A percentile compares a stretch with the other conserved stretches of the same genome.
phyloP scores from a whole-genome alignment of 1,140 invertebrate species.

The Harlomillsia oculata region DNA sequence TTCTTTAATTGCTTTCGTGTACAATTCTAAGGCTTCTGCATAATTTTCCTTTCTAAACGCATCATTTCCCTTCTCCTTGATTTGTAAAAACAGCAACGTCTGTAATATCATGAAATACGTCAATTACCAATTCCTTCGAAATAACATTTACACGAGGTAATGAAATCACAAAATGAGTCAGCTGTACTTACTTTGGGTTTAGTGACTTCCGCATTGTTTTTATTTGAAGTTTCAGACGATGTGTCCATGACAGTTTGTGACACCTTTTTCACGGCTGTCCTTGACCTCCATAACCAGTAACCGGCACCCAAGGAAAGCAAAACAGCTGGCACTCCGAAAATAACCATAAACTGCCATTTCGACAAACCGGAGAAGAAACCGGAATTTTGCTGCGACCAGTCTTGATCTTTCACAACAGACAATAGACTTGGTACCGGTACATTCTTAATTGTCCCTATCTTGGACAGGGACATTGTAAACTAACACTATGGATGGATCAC shows the following conservation, averaged over 20 bases:
- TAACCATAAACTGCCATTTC: conserved; percentile 65
- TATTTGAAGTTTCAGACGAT: too few relatives aligned
- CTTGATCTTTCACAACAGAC: too few relatives aligned
- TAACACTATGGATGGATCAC: too few relatives aligned
- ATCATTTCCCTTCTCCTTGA: conserved; percentile 79
- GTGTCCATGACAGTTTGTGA: not conserved
- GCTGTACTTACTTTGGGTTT: not conserved
- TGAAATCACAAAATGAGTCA: not conserved
- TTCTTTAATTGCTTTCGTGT: conserved; percentile 76
- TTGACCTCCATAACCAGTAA: conserved; percentile 1
- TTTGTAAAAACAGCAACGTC: conserved; percentile 43
- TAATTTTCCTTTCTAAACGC: conserved; percentile 76
- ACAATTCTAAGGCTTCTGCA: conserved; percentile 74
- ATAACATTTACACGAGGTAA: not conserved
- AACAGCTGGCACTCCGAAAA: conserved; percentile 67
- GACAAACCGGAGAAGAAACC: conserved; percentile 38
- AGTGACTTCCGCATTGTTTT: not conserved
- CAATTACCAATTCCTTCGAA: conserved; percentile 6
- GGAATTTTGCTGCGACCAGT: not conserved
- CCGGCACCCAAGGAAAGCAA: conserved; percentile 40
- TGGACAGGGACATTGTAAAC: conserved; percentile 1
- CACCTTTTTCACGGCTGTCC: conserved; percentile 2
- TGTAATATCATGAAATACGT: conserved; percentile 8
- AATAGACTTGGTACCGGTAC: not conserved
- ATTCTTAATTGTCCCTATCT: not conserved